Conservation (phyloP, 2,113 vertebrate genomes). For the Gasterosteus nipponicus region DNA sequence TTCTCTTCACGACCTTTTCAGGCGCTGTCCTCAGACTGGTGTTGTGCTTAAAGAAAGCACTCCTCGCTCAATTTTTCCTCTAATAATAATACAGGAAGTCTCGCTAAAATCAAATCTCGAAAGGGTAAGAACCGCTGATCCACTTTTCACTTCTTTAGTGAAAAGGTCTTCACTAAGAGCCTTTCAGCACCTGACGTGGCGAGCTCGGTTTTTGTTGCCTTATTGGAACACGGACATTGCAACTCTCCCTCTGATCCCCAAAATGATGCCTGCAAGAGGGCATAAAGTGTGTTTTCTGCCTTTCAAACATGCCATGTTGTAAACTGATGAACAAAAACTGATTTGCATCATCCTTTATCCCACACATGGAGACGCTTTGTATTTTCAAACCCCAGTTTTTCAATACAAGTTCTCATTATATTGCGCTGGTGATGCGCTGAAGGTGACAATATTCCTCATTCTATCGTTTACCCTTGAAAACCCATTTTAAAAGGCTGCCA, state of each 20-base stretch:
- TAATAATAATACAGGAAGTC: conserved; percentile 25
- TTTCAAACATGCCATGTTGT: conserved; percentile 4
- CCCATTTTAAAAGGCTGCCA: not conserved
- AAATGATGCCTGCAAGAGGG: not conserved
- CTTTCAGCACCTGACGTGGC: conserved; percentile 7
- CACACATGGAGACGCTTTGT: conserved; percentile 7
- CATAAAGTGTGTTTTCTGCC: not conserved
- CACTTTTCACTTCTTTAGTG: conserved; percentile 44
- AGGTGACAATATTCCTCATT: conserved; percentile 20
- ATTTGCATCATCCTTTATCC: conserved; percentile 16
- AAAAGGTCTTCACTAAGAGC: conserved; percentile 17
- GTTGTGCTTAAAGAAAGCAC: conserved; percentile 6
- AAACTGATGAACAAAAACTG: conserved; percentile 4
- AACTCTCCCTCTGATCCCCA: not conserved
- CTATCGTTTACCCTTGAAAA: not conserved
- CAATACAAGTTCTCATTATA: conserved; percentile 7
- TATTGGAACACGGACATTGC: conserved; percentile 14
- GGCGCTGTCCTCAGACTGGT: not conserved
- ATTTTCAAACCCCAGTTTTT: conserved; percentile 14
- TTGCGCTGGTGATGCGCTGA: too few species aligned
- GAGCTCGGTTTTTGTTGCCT: conserved; percentile 9
- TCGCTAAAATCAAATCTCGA: conserved; percentile 28
- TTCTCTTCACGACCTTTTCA: conserved; percentile 45
- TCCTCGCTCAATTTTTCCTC: conserved; percentile 2
- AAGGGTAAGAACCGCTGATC: conserved; percentile 39